Evolutionary conservation across 2,888 invertebrate species (phyloP), one percentile per base, ranked within the genome.

Genomic region (Cylindroiulus punctatus): DNA sequence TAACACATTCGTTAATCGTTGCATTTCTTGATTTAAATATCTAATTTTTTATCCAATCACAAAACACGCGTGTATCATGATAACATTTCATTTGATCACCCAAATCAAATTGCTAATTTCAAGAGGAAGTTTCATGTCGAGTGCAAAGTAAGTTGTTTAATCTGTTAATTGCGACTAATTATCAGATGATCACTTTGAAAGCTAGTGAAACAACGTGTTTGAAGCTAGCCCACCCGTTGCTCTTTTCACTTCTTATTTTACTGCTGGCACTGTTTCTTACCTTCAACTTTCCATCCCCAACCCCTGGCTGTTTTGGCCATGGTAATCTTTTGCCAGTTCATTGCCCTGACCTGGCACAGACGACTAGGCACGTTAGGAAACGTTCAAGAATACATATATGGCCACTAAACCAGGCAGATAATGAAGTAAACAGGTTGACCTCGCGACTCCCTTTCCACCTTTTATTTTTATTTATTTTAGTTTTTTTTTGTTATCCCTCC

Each of bases 361-460:
- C 76, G 76, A 76, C 76, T 30, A 76, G 76, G 76, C 76, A 76
- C 17, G 2, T 12, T 17, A 5, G 1, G 3, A 76, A 76, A 76
- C 76, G 8, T 52, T 52, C 1, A 30, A 76, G 30, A 14, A 26
- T 76, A 17, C 30, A 76, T 14, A 14, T 76, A 76, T 76, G 76
- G 76, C 76, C 76, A 76, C 76, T 76, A 76, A 76, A 76, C 76
- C 76, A 76, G 76, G 76, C 32, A 76, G 76, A 76, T 32, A 76
- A 76, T 17, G 26, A 76, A 30, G 5, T 17, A 26, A 76, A 14
- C 26, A 76, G 17, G 30, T 76, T 76, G 76, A 76, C 76, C 76
- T 76, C 32, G 76, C 76, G 76, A 26, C 76, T 76, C 76, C 76
- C 76, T 76, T 76, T 76, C 30, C 76, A 76, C 76, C 12, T 76